These are phyloP conservation scores for Microplitis manilae DNA, from an alignment of 2,888 invertebrate genomes.

Conservation along the genomic window DNA sequence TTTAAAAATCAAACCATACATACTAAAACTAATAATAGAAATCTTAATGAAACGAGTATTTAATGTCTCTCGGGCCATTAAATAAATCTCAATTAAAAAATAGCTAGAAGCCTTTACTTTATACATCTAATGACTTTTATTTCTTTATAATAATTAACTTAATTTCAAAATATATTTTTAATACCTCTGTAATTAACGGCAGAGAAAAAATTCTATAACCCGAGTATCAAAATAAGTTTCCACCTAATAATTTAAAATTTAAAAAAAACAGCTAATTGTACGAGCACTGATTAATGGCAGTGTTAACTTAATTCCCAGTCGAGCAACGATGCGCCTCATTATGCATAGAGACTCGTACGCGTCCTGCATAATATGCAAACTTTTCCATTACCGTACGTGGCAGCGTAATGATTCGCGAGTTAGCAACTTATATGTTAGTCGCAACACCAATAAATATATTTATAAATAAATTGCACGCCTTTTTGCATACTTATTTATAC, in stretches of 20 bases:
- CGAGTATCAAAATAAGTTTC: background rate
- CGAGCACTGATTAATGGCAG: constrained; percentile 33
- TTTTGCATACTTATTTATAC: background rate
- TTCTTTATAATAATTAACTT: background rate
- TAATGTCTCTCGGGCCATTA: background rate
- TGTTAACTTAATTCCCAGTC: constrained; percentile 66
- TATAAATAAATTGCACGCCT: constrained; percentile 4
- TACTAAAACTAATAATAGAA: background rate
- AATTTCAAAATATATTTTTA: background rate
- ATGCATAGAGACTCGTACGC: constrained; percentile 70
- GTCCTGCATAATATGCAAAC: constrained; percentile 70
- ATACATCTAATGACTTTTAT: background rate
- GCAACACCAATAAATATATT: constrained; percentile 11
- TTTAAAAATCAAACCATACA: background rate
- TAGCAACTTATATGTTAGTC: constrained; percentile 33
- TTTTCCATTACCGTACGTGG: constrained; percentile 67
- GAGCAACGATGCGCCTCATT: constrained; percentile 68
- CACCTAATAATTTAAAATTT: background rate
- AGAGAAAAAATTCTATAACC: background rate
- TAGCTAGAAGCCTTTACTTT: constrained; percentile 20
- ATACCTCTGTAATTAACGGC: background rate
- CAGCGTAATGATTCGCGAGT: constrained; percentile 52
- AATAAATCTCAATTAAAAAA: constrained; percentile 6
- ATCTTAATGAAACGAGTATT: background rate
- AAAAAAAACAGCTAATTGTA: constrained; percentile 4